These are phyloP conservation scores for Baryphthengus martii DNA, from an alignment of 2,113 vertebrate genomes.

Conservation along the genomic window DNA sequence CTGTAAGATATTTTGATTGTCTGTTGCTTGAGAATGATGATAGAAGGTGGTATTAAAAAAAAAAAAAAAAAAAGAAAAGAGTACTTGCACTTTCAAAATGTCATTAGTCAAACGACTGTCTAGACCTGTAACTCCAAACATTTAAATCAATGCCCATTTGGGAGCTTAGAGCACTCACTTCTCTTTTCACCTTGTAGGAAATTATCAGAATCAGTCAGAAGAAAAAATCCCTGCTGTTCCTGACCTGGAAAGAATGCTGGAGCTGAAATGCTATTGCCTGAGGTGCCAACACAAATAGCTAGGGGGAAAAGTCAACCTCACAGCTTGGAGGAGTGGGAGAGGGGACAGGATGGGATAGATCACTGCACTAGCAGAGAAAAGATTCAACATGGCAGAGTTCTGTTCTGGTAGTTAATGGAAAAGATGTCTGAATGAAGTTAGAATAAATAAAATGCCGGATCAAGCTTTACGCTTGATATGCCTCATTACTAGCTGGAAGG, in stretches of 20 bases:
- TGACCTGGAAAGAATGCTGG: background rate
- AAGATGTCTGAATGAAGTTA: background rate
- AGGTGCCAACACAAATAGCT: background rate
- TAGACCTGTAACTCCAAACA: background rate
- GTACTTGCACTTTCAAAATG: constrained; percentile 24
- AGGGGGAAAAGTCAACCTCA: background rate
- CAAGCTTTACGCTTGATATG: background rate
- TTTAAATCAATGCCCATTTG: background rate
- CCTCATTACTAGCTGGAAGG: background rate
- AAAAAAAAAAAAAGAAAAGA: background rate
- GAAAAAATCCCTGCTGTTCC: constrained; percentile 13
- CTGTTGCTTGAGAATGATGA: background rate
- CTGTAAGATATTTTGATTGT: background rate
- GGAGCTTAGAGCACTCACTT: background rate
- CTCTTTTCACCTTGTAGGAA: background rate
- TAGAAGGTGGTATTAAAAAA: background rate
- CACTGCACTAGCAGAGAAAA: background rate
- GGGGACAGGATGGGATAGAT: background rate
- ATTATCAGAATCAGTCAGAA: constrained; percentile 8
- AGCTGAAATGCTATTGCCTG: background rate
- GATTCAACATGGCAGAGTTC: background rate
- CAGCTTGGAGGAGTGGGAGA: background rate
- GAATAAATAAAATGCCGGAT: background rate
- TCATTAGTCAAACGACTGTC: constrained; percentile 10
- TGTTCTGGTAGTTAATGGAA: background rate